Base-by-base conservation (phyloP, 2,113 vertebrate genomes). In the Forbesichthys agassizii region DNA sequence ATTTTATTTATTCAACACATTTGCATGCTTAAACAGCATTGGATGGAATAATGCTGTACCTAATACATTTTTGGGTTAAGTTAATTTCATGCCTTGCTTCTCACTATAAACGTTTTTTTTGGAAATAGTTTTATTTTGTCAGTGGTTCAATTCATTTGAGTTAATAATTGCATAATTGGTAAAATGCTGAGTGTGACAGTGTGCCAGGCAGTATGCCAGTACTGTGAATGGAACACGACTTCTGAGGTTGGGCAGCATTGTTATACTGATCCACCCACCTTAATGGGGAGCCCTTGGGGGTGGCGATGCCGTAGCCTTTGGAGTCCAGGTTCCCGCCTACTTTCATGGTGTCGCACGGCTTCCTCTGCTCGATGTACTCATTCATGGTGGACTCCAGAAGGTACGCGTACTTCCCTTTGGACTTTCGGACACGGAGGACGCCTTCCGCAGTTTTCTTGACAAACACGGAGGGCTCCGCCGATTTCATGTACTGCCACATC, bases 201-300 rank as follows among this genome's bases (percentile, higher is more conserved):
- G 73, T 73, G 71, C 85, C 83, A 75, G 59, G 83, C 83, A 86
- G 85, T 80, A 87, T 82, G 81, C 79, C 83, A 75, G 76, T 78
- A 73, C 73, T 75, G 75, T 87, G 82, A 89, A 88, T 89, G 84
- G 82, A 77, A 80, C 84, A 88, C 84, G 85, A 85, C 85, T 83
- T 79, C 76, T 77, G 73, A 75, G 85, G 80, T 80, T 96, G 95
- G 93, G 91, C 85, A 94, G 91, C 95, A 98, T 98, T 98, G 97
- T 98, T 98, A 98, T 98, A 98, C 94, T 98, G 97, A 97, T 98
- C 96, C 97, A 98, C 97, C 96, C 97, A 99, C 97, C 97, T 98
- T 98, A 98, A 98, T 97, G 96, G 95, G 86, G 97, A 99, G 94
- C 95, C 95, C 95, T 99, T 99, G 86, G 97, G 97, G 71, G 97